Evolutionary conservation across 2,888 invertebrate genomes (phyloP), one percentile per base, ranked within the genome.

Genomic region (Eilema caniola): DNA sequence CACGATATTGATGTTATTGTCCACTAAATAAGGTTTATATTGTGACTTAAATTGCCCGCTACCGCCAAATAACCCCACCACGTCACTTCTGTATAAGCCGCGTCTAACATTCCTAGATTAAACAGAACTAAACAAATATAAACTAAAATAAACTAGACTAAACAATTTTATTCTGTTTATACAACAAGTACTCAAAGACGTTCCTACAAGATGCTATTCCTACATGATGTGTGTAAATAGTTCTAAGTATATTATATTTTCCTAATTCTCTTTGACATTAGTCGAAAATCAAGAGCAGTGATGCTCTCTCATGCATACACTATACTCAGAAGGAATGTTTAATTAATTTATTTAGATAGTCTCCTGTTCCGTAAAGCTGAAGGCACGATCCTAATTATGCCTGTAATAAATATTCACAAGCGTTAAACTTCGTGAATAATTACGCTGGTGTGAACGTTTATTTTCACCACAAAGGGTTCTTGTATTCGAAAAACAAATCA

Each of bases 351-450:
- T 91, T 90, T 86, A 84, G 83, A 86, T 85, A 85, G 81, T 86
- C 87, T 87, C 85, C 84, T 81, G 85, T 90, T 90, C 85, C 86
- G 87, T 86, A 90, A 92, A 88, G 88, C 88, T 89, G 83, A 86
- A 90, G 88, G 86, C 89, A 88, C 83, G 86, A 90, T 92, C 89
- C 91, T 92, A 93, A 92, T 93, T 93, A 93, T 88, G 89, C 85
- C 88, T 77, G 89, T 87, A 91, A 91, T 93, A 93, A 93, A 93
- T 93, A 92, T 92, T 92, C 91, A 91, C 91, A 90, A 91, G 89
- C 89, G 87, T 92, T 92, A 92, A 93, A 92, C 89, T 92, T 89
- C 80, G 88, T 79, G 90, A 92, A 91, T 92, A 92, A 92, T 92
- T 90, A 92, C 87, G 90, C 86, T 85, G 82, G 85, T 91, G 89